These are phyloP conservation scores for Drosophila lini DNA, from an alignment of 1,140 invertebrate genomes.

Conservation along the genomic window DNA sequence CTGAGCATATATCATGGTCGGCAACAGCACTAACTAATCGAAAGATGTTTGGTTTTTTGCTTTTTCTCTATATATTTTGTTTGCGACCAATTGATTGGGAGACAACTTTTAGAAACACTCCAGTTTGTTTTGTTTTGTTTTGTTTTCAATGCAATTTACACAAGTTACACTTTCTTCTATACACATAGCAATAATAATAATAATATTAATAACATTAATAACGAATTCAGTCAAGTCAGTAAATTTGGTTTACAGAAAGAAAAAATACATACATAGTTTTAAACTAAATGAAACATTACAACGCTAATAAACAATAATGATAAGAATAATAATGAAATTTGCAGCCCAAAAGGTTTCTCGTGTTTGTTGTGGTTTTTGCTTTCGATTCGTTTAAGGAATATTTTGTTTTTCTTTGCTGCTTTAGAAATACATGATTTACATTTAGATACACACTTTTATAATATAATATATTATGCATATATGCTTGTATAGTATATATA, in stretches of 20 bases:
- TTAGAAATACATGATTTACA: conserved; percentile 70
- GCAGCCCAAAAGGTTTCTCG: conserved; percentile 36
- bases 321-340: conserved; percentile 16
- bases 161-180: conserved; percentile 76
- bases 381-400: conserved; percentile 63
- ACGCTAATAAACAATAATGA: conserved; percentile 62
- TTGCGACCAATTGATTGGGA: conserved; percentile 46
- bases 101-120: conserved; percentile 48
- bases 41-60: conserved; percentile 45
- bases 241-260: conserved; percentile 80
- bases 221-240: conserved; percentile 81
- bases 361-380: conserved; percentile 26
- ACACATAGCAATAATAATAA: conserved; percentile 61
- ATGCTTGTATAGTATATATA: conserved; percentile 38
- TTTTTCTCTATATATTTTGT: conserved; percentile 44
- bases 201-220: conserved; percentile 79
- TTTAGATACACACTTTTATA: conserved; percentile 62
- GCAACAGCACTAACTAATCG: conserved; percentile 36
- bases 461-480: conserved; percentile 36
- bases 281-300: conserved; percentile 47
- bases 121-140: background rate
- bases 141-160: conserved; percentile 70
- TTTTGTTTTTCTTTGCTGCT: conserved; percentile 46
- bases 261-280: conserved; percentile 57
- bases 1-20: conserved; percentile 44